Evolutionary conservation across 2,888 invertebrate genomes (phyloP), one percentile per base, ranked within the genome.

Genomic region (Alentia gelatinosa): DNA sequence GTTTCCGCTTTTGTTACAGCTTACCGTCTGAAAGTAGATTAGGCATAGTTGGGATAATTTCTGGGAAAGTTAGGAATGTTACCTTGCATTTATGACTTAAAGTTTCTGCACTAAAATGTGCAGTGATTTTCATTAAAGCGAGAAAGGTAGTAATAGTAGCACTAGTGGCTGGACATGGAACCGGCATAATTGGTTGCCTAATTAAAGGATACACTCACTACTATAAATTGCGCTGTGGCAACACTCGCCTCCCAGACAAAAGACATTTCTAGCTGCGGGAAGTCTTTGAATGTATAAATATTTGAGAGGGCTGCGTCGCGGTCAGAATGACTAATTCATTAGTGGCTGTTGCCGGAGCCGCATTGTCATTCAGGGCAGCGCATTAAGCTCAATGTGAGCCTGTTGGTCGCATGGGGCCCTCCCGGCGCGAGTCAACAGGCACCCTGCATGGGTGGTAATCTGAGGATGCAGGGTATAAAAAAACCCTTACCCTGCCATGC

Each of bases 271-370:
- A 26, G 68, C 68, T 68, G 68, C 3, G 26, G 68, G 68, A 68
- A 37, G 79, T 79, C 79, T 79, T 39, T 79, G 79, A 79, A 79
- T 79, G 79, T 35, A 79, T 79, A 79, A 79, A 79, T 79, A 79
- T 79, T 79, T 79, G 79, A 79, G 79, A 79, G 39, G 39, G 79
- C 26, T 39, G 79, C 35, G n/a, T 35, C 37, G 79, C 79, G 15
- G 79, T 35, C 79, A 23, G 79, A 79, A 79, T 79, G 79, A 79
- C 79, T 79, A 79, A 79, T 79, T 79, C 79, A 35, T 79, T 79
- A 39, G 37, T 79, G 37, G 3, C 68, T 68, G 68, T 26, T 68
- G 68, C 68, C 68, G 68, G 68, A n/a, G 68, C 26, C 19, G 68
- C 68, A 68, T 68, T 68, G 68, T 26, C 30, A 68, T 68, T 68